Evolutionary conservation across 2,888 invertebrate species (phyloP).

Genomic region (Agrilus biguttatus): DNA sequence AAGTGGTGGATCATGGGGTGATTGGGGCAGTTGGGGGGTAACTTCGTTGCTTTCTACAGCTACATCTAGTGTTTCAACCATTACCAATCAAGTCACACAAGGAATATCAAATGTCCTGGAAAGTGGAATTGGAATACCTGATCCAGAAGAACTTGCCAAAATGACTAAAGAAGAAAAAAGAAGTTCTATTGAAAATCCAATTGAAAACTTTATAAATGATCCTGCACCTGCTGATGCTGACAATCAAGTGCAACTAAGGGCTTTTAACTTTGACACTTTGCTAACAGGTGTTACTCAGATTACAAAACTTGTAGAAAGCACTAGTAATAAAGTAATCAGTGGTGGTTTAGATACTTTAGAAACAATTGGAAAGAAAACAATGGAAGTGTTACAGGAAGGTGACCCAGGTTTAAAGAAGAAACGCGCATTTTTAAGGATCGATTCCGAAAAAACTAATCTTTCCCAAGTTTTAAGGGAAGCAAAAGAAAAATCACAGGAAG

Average conservation of each 20-base stretch:
- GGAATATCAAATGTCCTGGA: conserved; percentile 66
- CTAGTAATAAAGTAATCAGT: conserved; percentile 46
- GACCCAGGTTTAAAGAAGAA: conserved; percentile 79
- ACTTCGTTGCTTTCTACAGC: conserved; percentile 64
- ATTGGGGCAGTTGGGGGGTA: conserved; percentile 65
- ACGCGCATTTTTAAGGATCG: conserved; percentile 48
- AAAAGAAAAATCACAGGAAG: conserved; percentile 52
- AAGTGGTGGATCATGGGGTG: conserved; percentile 24
- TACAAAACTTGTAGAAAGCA: conserved; percentile 55
- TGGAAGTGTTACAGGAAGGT: conserved; percentile 83
- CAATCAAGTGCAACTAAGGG: background rate
- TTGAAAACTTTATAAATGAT: background rate
- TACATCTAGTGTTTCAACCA: conserved; percentile 56
- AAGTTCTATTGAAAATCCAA: conserved; percentile 2
- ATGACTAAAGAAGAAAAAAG: conserved; percentile 23
- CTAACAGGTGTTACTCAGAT: conserved; percentile 48
- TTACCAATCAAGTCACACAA: conserved; percentile 70
- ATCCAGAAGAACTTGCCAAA: conserved; percentile 63
- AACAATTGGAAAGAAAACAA: conserved; percentile 87
- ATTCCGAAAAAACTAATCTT: conserved; percentile 48
- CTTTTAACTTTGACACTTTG: conserved; percentile 37
- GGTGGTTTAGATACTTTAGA: conserved; percentile 81
- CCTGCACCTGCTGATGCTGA: conserved; percentile 4
- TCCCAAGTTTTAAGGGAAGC: conserved; percentile 57
- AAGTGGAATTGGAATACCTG: conserved; percentile 67